These are phyloP conservation scores for Ichneumoninae sp. DNA, from an alignment of 2,888 invertebrate genomes.

Conservation along the genomic window DNA sequence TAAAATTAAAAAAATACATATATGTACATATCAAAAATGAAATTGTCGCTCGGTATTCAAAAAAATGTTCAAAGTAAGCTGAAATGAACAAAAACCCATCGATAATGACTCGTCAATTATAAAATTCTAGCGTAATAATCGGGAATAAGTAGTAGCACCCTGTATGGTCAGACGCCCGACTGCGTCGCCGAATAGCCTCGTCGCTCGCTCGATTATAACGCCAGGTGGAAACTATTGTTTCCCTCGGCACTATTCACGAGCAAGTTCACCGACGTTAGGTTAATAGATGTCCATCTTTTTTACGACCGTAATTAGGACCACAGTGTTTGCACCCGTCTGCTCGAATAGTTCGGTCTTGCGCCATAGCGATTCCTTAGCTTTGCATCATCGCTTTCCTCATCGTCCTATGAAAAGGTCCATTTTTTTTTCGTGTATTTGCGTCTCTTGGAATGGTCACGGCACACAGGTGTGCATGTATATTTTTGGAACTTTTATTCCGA, in stretches of 20 bases:
- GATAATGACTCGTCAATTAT: background rate
- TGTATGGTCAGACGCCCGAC: conserved; percentile 11
- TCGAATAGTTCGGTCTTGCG: background rate
- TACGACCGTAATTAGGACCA: background rate
- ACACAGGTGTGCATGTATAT: background rate
- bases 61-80: background rate
- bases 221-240: background rate
- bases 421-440: background rate
- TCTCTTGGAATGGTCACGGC: background rate
- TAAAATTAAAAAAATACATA: background rate
- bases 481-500: background rate
- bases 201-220: background rate
- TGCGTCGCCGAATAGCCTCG: background rate
- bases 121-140: background rate
- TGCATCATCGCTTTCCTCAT: background rate
- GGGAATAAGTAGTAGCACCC: background rate
- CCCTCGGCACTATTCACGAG: background rate
- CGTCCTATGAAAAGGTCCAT: background rate
- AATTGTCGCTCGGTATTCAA: background rate
- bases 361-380: background rate
- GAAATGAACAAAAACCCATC: background rate
- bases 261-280: background rate
- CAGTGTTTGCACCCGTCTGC: background rate
- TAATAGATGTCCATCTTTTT: background rate
- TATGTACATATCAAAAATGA: background rate